A percentile compares a stretch with the other conserved stretches of the same genome.
Conservation (phyloP, 2,888 invertebrate genomes). For the Graphium colonna region DNA sequence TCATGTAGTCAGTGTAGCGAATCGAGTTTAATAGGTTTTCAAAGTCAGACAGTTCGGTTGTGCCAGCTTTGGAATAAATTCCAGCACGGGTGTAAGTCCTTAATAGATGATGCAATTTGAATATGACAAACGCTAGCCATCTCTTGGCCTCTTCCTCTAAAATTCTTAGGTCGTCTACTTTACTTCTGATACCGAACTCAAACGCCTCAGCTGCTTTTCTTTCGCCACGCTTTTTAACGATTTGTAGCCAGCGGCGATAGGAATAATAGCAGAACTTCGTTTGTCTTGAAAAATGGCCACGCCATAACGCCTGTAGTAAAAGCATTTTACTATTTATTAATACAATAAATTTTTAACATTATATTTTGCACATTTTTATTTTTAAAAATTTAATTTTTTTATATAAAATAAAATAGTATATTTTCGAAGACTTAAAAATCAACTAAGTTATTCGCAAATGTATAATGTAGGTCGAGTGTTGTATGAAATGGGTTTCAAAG, state of each 20-base stretch:
- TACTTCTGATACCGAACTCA: constrained; percentile 61
- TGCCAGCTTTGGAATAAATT: constrained; percentile 56
- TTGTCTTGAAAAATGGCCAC: constrained; percentile 62
- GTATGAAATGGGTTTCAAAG: no score
- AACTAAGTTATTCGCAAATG: no score
- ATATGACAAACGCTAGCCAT: constrained; percentile 70
- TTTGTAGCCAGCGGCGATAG: constrained; percentile 62
- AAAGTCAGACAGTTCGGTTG: constrained; percentile 59
- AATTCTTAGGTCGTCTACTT: constrained; percentile 61
- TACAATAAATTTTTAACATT: no score
- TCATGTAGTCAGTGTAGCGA: constrained; percentile 67
- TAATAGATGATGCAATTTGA: constrained; percentile 67
- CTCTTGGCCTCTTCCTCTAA: constrained; percentile 67
- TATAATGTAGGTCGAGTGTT: no score
- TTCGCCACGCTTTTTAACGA: constrained; percentile 60
- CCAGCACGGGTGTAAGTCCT: constrained; percentile 62
- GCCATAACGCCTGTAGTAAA: constrained; percentile 56
- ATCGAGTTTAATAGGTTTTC: constrained; percentile 68
- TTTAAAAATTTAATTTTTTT: no score
- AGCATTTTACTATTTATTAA: no score
- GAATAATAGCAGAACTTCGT: constrained; percentile 63
- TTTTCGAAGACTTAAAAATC: no score
- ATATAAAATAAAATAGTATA: background rate
- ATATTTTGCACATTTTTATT: no score
- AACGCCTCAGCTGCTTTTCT: constrained; percentile 61